Evolutionary conservation across 2,888 invertebrate genomes (phyloP).

Genomic region (Mythimna loreyi): DNA sequence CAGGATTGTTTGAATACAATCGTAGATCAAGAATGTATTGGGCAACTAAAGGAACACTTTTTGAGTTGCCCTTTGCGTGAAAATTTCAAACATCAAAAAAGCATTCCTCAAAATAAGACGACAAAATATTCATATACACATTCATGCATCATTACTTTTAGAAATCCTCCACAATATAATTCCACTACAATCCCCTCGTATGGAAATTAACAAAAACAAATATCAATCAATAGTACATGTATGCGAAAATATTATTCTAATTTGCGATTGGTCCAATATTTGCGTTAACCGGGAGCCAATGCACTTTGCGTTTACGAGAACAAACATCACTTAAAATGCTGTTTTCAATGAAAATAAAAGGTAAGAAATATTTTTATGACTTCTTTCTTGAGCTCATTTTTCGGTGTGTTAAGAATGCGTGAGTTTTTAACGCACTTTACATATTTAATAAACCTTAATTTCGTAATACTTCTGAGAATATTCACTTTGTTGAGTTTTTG

Average conservation of each 20-base stretch:
- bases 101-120: not conserved
- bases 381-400: conserved; percentile 48
- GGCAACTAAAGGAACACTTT: too few species aligned
- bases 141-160: not conserved
- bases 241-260: conserved; percentile 50
- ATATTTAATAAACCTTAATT: conserved; percentile 10
- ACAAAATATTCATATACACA: too few species aligned
- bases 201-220: conserved; percentile 15
- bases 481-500: conserved; percentile 8
- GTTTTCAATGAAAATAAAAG: conserved; percentile 52
- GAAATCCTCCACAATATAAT: too few species aligned
- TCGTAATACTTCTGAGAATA: conserved; percentile 29
- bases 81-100: too few species aligned
- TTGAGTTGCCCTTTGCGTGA: too few species aligned
- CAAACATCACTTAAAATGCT: conserved; percentile 50
- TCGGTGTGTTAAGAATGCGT: conserved; percentile 23
- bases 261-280: conserved; percentile 60
- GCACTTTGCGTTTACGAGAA: conserved; percentile 59
- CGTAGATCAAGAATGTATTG: too few species aligned
- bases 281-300: conserved; percentile 56
- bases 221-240: conserved; percentile 23
- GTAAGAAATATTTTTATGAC: conserved; percentile 34
- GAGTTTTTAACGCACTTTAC: conserved; percentile 34
- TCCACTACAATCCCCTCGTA: too few species aligned
- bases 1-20: too few species aligned